Percentiles rank a stretch among this genome's conserved stretches.
Evolutionary conservation across 2,113 vertebrate species (phyloP).

Genomic region (Poeciliopsis turrubarensis): DNA sequence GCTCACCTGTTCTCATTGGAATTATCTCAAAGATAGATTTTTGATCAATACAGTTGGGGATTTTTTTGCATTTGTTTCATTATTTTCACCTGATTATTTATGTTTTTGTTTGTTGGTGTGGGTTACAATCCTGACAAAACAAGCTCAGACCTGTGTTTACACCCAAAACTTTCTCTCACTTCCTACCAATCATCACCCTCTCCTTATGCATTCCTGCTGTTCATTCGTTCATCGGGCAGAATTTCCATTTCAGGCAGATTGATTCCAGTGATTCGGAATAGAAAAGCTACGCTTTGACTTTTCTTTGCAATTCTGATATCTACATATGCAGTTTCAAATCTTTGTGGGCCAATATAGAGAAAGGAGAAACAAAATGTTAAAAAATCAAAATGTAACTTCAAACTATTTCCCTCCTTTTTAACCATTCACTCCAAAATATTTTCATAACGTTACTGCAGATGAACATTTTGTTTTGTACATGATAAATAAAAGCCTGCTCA

Average conservation of each 20-base stretch:
- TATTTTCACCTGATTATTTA: conserved; percentile 50
- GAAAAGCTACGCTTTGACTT: conserved; percentile 49
- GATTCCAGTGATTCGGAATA: conserved; percentile 52
- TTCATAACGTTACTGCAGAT: not conserved
- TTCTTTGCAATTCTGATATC: conserved; percentile 28
- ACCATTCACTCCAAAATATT: not conserved
- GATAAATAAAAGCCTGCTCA: not conserved
- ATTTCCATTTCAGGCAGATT: conserved; percentile 71
- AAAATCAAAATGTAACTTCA: not conserved
- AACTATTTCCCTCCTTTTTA: not conserved
- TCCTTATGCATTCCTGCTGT: conserved; percentile 33
- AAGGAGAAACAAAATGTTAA: not conserved
- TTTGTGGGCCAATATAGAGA: conserved; percentile 4
- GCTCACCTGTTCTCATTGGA: conserved; percentile 12
- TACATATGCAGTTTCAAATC: conserved; percentile 27
- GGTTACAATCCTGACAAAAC: conserved; percentile 61
- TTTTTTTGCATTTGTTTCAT: conserved; percentile 31
- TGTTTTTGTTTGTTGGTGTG: conserved; percentile 42
- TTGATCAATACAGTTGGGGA: conserved; percentile 50
- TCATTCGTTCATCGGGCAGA: conserved; percentile 20
- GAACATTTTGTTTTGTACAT: not conserved
- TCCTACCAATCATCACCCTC: conserved; percentile 31
- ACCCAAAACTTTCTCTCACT: conserved; percentile 17
- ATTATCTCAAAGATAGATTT: conserved; percentile 34
- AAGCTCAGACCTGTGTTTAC: conserved; percentile 61